phyloP scores from a whole-genome alignment of 2,888 invertebrate genomes.

The Campaea margaritaria region DNA sequence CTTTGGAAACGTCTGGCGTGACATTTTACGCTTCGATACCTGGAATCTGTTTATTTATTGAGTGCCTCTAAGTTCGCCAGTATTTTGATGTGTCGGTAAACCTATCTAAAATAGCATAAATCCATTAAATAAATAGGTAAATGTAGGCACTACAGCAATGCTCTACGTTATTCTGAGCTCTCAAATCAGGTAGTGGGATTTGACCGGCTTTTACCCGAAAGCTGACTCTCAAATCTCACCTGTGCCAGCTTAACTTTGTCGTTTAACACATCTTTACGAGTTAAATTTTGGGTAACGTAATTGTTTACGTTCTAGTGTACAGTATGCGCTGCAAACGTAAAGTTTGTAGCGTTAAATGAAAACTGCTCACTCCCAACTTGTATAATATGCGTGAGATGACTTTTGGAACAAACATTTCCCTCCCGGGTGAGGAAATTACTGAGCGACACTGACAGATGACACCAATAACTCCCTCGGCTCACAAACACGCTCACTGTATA shows the following conservation, averaged over 20 bases:
- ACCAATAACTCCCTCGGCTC: constrained; percentile 72
- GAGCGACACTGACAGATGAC: constrained; percentile 78
- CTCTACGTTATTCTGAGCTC: constrained; percentile 25
- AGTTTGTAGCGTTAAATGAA: constrained; percentile 40
- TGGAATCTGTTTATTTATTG: constrained; percentile 38
- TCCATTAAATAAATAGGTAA: constrained; percentile 11
- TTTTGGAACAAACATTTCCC: constrained; percentile 74
- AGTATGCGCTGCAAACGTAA: constrained; percentile 9
- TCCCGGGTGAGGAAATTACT: constrained; percentile 72
- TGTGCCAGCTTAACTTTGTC: constrained; percentile 43
- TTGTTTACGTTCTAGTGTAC: constrained; percentile 26
- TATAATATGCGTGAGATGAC: constrained; percentile 67
- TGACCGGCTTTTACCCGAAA: constrained; percentile 39
- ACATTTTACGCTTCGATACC: constrained; percentile 40
- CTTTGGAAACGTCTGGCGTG: constrained; percentile 43
- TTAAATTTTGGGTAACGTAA: constrained; percentile 29
- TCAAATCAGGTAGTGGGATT: constrained; percentile 40
- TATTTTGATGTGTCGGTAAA: constrained; percentile 27
- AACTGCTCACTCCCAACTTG: constrained; percentile 54
- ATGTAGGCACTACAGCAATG: constrained; percentile 21
- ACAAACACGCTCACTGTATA: constrained; percentile 62
- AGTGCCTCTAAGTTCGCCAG: constrained; percentile 30
- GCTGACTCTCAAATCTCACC: constrained; percentile 44
- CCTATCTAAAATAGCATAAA: constrained; percentile 19
- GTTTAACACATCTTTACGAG: constrained; percentile 33